Percentiles rank a stretch among this genome's conserved stretches.
These are phyloP conservation scores for Hemitrygon akajei DNA, from an alignment of 2,797 vertebrate genomes.

Conservation along the genomic window DNA sequence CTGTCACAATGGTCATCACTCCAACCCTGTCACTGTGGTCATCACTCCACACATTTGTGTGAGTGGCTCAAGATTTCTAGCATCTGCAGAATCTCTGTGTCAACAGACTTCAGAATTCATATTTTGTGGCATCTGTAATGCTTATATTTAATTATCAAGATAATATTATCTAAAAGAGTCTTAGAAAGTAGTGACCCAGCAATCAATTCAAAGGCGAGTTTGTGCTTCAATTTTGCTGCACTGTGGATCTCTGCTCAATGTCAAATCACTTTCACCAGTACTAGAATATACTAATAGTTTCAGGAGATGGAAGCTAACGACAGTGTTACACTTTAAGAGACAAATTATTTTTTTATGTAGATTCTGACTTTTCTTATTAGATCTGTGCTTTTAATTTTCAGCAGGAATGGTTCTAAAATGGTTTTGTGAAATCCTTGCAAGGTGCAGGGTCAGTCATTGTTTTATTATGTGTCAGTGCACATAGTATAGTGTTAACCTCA, in stretches of 20 bases:
- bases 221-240: not conserved
- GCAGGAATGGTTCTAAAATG: not conserved
- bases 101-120: not conserved
- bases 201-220: not conserved
- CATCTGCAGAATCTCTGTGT: not conserved
- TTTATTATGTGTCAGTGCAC: not conserved
- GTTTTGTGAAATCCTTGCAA: not conserved
- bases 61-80: too few relatives aligned
- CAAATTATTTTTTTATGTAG: not conserved
- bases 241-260: constrained; percentile 6
- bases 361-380: not conserved
- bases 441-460: not conserved
- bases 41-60: too few relatives aligned
- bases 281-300: not conserved
- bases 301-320: not conserved
- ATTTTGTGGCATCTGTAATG: not conserved
- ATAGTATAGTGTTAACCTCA: not conserved
- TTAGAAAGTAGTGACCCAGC: not conserved
- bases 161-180: too few relatives aligned
- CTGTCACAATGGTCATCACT: too few relatives aligned
- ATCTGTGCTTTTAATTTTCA: not conserved
- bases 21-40: too few relatives aligned
- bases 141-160: not conserved
- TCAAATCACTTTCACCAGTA: not conserved
- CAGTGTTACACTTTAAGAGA: not conserved